phyloP scores from a whole-genome alignment of 2,113 vertebrate species.

The Hemibagrus wyckioides region DNA sequence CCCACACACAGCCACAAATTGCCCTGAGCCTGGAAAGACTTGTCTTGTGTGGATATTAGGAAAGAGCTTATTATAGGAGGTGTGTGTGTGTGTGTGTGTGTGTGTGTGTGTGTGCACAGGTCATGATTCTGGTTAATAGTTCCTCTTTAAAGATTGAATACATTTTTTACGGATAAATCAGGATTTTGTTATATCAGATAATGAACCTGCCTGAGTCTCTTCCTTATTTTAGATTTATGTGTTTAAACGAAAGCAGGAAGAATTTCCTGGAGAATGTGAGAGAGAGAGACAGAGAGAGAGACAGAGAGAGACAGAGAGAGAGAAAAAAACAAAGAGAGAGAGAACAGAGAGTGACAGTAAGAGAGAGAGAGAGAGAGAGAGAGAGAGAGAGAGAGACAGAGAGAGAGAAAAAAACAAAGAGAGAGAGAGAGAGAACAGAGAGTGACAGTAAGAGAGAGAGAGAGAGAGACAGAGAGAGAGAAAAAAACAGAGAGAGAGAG shows the following conservation, averaged over 20 bases:
- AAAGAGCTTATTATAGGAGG: not conserved
- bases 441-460: no score
- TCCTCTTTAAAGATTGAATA: not conserved
- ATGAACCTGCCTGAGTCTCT: not conserved
- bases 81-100: not conserved
- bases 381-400: no score
- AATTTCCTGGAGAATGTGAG: not conserved
- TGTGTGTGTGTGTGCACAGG: not conserved
- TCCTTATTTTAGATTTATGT: not conserved
- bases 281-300: not conserved
- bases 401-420: no score
- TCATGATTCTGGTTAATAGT: not conserved
- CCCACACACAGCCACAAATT: conserved; percentile 4
- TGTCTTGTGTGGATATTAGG: not conserved
- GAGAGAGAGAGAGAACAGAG: no score
- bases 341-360: no score
- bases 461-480: not conserved
- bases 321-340: no score
- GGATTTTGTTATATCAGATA: not conserved
- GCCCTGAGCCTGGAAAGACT: not conserved
- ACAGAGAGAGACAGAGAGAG: not conserved
- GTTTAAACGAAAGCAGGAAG: not conserved
- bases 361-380: no score
- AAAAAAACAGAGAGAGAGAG: not conserved
- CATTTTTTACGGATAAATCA: not conserved